Evolutionary conservation across 2,888 invertebrate genomes (phyloP), one percentile per base, ranked within the genome.

Genomic region (Brassicogethes aeneus): DNA sequence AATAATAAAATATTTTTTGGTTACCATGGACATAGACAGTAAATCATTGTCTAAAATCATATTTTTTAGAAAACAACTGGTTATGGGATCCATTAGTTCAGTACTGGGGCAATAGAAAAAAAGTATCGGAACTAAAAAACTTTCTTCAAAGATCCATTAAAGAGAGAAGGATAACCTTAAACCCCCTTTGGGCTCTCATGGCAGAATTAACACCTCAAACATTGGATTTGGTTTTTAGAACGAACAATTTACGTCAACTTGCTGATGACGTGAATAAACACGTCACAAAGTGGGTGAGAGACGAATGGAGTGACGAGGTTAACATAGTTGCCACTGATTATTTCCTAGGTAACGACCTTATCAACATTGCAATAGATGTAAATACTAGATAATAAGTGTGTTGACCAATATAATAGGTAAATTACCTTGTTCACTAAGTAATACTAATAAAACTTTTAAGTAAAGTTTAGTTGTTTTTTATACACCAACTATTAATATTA

Each of bases 291-390:
- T 82, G 85, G 71, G 76, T 86, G 14, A 61, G 72, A 37, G 77
- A 78, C 3, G 73, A 74, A 31, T 85, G 84, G 84, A 71, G 79
- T 34, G 65, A 70, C 10, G 74, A 73, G 40, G 80, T 80, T 7
- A 86, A 85, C 61, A 79, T 85, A 16, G 74, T 86, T 2, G 78
- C 85, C 1, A 75, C 81, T 3, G 86, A 86, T 63, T 86, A 79
- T 61, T 82, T 85, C 56, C 70, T 82, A 45, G 79, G 76, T 13
- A 83, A 80, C 34, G 83, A 85, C 59, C 70, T 86, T 17, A 71
- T 85, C 34, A 82, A 84, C 56, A 64, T 78, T 32, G 78, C 81
- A 1, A 77, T 82, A 53, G 70, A 72, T 42, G 54, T 53, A 40
- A 52, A 68, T 46, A 51, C 30, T 12, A 32, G 13, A 32, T 32